Base-by-base conservation (phyloP, 2,797 vertebrate species). In the Mormyrops attenuatus region DNA sequence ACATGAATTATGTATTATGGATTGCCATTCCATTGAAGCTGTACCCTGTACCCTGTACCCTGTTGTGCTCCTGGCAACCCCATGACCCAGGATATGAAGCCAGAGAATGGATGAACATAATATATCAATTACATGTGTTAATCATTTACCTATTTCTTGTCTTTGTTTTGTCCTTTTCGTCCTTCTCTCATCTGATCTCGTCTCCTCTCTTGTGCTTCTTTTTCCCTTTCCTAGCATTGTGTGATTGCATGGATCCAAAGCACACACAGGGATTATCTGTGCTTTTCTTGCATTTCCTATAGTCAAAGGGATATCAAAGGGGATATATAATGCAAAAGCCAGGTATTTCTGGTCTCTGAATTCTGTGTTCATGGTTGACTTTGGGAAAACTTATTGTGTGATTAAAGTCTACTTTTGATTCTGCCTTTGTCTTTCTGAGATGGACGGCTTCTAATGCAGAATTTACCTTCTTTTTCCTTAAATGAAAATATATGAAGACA, bases 271-370 rank as follows among this genome's bases (percentile, higher is more conserved):
- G 69, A 38, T 77, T 77, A 77, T 77, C 69, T 77, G 69, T 38
- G 69, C 69, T 38, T 77, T 77, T 77, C 69, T 38, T 77, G 69
- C 69, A 3, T 77, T 77, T 77, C 69, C 69, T 77, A 41, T 41
- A 77, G 69, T 77, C 69, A 77, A 77, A 41, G 34, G 34, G 34
- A 77, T 77, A 77, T 77, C 69, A 77, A 77, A 77, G 69, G 69
- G 69, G 34, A 77, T 77, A 17, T 77, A 77, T 77, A 77, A 77
- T 41, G 69, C 34, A 41, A 41, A 77, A 77, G 69, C 38, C 69
- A 77, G 69, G 34, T 77, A 77, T 77, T 77, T 77, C 34, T 77
- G 34, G 34, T 77, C 34, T 77, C 34, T 77, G 69, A 77, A 77
- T 7, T 17, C 34, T 38, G 11, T 41, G 34, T 77, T 38, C 34